Base-by-base conservation (phyloP, 1,140 invertebrate species). In the Euglossa dilemma region DNA sequence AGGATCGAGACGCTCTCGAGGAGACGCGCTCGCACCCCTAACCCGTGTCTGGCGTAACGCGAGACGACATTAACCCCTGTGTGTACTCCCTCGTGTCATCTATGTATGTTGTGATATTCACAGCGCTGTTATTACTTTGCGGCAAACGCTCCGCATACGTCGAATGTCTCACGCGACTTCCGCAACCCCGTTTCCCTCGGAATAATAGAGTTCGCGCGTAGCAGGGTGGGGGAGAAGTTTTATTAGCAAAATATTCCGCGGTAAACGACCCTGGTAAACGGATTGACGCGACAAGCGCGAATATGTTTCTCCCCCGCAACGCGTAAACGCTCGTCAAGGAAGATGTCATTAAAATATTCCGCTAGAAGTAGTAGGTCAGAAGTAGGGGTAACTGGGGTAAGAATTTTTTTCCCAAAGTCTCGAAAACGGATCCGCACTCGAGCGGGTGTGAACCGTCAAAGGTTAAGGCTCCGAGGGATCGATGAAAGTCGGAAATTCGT, bases 331-430 rank as follows among this genome's bases (percentile, higher is more conserved):
- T 36, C 12, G n/a, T 9, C n/a, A n/a, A 16, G 50, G 2, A 16
- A 59, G 57, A 20, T 28, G 54, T 20, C 70, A 70, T 79, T 79
- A 79, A 79, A 79, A 59, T 50, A 47, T 79, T 79, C 76, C 66
- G 76, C 66, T 79, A 20, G 52, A 79, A 70, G 25, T 70, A n/a
- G 16, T 47, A 57, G n/a, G 25, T 36, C 69, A 47, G 52, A 16
- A 66, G 5, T 3, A 25, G n/a, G 9, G 14, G 4, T n/a, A 3
- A 6, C 18, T 6, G 2, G 11, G 1, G 18, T 18, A n/a, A 14
- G 66, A 47, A 47, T 47, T 67, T 67, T n/a, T 66, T 18, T 67
- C 50, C 23, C 45, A 12, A 36, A 36, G 36, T 28, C n/a, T n/a
- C 66, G 66, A 67, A 16, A 18, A 43, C 7, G n/a, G n/a, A n/a